Base-by-base conservation (phyloP, 2,797 vertebrate species). In the Knipowitschia caucasica region DNA sequence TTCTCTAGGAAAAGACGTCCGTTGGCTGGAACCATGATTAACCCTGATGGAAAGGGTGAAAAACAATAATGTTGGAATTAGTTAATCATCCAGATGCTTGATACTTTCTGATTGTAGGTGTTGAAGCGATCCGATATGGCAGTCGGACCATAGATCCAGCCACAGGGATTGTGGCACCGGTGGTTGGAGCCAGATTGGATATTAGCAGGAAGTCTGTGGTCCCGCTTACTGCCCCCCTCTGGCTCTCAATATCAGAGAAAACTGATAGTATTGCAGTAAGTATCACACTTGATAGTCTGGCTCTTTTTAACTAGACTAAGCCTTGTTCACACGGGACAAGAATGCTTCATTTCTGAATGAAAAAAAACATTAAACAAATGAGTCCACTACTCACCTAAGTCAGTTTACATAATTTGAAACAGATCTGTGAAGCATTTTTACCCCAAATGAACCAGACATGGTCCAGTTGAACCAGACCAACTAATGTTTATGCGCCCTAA, bases 21-120 rank as follows among this genome's bases (percentile, higher is more conserved):
- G 0, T 68, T 96, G 3, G 91, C 92, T 20, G 94, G 94, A 51
- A 94, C 93, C 3, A 93, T 94, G 92, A 93, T 96, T 69, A 92
- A 95, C 15, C 76, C 88, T 0, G 67, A 84, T 0, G 91, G 94
- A 45, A 92, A 90, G 92, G 94, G 94, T 95, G 34, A 63, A 53
- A 46, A 33, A 3, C 25, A 36, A 30, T 27, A 1, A 23, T 3
- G 18, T 34, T 34, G 8, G 2, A n/a, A 1, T 44, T 50, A 47
- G 23, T 36, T 18, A 3, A 9, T 36, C 14, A 20, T 20, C 36
- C 36, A 20, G 20, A 39, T 15, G 17, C 8, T 18, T 20, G 4
- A 23, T 14, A 23, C 5, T 23, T 24, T 49, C 4, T 49, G 39
- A 4, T n/a, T 12, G 12, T 23, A 98, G 94, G 94, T 33, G 85